A percentile compares a stretch with the other conserved stretches of the same genome.
These are phyloP conservation scores for Pogonophryne albipinna DNA, from an alignment of 2,797 vertebrate genomes.

Conservation along the genomic window DNA sequence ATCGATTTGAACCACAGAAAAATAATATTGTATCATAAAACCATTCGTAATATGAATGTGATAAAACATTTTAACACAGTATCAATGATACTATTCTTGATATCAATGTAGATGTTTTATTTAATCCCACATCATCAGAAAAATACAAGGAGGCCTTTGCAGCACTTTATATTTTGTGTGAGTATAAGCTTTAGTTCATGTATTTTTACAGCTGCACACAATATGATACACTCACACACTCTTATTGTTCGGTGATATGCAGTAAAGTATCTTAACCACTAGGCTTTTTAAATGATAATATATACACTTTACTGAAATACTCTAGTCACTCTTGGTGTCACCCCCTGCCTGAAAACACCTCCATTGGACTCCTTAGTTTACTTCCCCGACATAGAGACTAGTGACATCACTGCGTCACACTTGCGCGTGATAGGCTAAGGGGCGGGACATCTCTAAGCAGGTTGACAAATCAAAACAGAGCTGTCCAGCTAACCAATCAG, in stretches of 20 bases:
- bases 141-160: neutral
- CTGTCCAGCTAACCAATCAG: too few species aligned
- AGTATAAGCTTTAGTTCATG: neutral
- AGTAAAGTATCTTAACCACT: neutral
- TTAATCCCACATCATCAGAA: too few species aligned
- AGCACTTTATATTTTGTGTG: neutral
- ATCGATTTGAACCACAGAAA: too few species aligned
- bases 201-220: neutral
- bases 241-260: neutral
- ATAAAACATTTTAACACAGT: neutral
- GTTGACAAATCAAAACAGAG: too few species aligned
- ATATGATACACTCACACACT: neutral
- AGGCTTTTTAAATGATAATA: neutral
- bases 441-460: too few species aligned
- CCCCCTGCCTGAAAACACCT: too few species aligned
- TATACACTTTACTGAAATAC: conserved; percentile 7
- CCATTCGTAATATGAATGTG: neutral
- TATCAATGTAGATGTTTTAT: too few species aligned
- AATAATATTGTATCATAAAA: neutral
- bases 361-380: too few species aligned
- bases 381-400: too few species aligned
- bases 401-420: too few species aligned
- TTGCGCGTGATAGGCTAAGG: too few species aligned
- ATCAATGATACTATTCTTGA: too few species aligned
- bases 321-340: neutral